A percentile compares a stretch with the other conserved stretches of the same genome.
Conservation (phyloP, 2,888 invertebrate species). For the Nephrotoma guestfalica region DNA sequence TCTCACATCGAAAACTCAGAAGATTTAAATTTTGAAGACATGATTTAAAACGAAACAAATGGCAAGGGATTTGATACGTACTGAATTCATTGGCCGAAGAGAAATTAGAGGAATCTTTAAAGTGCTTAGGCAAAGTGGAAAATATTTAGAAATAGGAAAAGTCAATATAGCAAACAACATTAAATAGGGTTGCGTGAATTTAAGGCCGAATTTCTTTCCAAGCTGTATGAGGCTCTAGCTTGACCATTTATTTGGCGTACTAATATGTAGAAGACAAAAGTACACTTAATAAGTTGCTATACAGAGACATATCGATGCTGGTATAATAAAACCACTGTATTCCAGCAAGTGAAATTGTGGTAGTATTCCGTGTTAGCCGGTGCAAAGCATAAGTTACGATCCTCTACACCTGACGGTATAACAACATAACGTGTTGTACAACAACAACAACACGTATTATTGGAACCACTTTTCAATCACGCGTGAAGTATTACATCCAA, state of each 20-base stretch:
- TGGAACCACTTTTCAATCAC: no score
- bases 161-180: slow-evolving; percentile 59
- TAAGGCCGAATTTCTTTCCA: slow-evolving; percentile 57
- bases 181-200: slow-evolving; percentile 47
- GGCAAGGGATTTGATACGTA: slow-evolving; percentile 85
- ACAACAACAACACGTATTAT: no score
- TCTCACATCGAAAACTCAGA: slow-evolving; percentile 73
- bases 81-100: slow-evolving; percentile 87
- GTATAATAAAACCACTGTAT: slow-evolving; percentile 51
- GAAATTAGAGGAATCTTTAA: slow-evolving; percentile 58
- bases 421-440: no score
- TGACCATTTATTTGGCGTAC: slow-evolving; percentile 46
- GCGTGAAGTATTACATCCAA: no score
- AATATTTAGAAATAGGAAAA: slow-evolving; percentile 78
- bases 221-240: slow-evolving; percentile 63
- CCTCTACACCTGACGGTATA: no score
- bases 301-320: slow-evolving; percentile 44
- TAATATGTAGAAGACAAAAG: neutral
- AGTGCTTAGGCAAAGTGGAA: slow-evolving; percentile 45
- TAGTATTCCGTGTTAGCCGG: slow-evolving; percentile 52
- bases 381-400: slow-evolving; percentile 68
- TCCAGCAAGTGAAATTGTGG: slow-evolving; percentile 46
- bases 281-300: slow-evolving; percentile 29
- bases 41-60: slow-evolving; percentile 63
- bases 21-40: slow-evolving; percentile 71